Conservation (phyloP, 2,113 vertebrate species). For the Holacanthus passer region DNA sequence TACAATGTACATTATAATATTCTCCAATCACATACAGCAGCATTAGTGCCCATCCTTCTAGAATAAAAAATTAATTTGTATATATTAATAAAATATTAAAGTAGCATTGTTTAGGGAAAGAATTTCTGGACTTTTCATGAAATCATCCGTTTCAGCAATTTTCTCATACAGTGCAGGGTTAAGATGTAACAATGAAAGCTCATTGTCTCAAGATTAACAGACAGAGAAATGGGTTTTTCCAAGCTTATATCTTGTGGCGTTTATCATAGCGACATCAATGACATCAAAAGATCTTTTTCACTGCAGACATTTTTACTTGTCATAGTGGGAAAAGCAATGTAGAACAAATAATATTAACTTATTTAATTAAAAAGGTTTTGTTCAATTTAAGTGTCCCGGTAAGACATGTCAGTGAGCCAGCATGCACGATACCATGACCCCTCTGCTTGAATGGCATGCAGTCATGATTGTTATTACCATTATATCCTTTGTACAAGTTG, state of each 20-base stretch:
- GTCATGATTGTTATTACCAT: background rate
- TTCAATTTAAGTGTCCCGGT: background rate
- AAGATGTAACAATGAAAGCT: background rate
- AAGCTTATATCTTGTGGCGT: background rate
- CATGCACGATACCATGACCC: background rate
- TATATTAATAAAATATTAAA: background rate
- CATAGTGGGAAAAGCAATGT: background rate
- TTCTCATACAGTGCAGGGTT: background rate
- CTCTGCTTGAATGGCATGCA: background rate
- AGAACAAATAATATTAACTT: background rate
- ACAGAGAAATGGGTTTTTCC: background rate
- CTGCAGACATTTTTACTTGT: background rate
- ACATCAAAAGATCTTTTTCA: background rate
- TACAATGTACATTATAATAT: background rate
- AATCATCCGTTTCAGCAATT: background rate
- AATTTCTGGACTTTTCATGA: background rate
- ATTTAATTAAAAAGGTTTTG: background rate
- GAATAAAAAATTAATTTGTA: background rate
- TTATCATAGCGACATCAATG: background rate
- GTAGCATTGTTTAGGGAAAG: background rate
- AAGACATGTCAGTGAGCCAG: background rate
- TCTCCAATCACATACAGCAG: conserved; percentile 15
- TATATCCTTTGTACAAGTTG: background rate
- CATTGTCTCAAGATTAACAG: background rate
- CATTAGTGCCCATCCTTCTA: background rate